phyloP scores from a whole-genome alignment of 2,797 vertebrate genomes.

The Antrozous pallidus region DNA sequence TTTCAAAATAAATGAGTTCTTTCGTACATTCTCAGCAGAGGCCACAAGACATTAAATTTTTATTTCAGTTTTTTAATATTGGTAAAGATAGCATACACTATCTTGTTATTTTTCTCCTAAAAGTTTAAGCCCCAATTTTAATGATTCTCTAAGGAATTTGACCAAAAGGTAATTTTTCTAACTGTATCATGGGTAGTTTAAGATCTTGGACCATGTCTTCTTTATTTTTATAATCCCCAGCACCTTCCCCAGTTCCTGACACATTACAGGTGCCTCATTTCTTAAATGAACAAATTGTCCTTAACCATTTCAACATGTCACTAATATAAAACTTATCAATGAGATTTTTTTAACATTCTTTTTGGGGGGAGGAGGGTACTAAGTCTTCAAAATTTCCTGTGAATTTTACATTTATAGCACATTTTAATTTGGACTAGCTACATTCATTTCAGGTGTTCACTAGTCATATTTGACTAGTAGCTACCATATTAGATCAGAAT shows the following conservation, averaged over 20 bases:
- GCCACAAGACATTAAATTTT: background rate
- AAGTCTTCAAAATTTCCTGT: background rate
- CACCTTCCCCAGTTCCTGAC: background rate
- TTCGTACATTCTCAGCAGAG: background rate
- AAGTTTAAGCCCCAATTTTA: conserved; percentile 28
- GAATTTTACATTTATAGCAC: background rate
- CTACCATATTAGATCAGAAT: background rate
- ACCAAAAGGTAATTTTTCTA: conserved; percentile 38
- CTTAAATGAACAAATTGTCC: background rate
- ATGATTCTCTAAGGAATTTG: conserved; percentile 1
- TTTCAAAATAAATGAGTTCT: background rate
- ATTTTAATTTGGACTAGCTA: background rate
- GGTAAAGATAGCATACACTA: background rate
- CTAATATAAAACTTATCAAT: conserved; percentile 2
- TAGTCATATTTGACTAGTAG: background rate
- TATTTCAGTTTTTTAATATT: conserved; percentile 23
- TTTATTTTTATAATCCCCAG: background rate
- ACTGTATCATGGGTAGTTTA: background rate
- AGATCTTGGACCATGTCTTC: background rate
- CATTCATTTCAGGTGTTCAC: background rate
- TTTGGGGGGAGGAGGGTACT: background rate
- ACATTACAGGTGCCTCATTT: background rate
- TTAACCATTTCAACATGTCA: background rate
- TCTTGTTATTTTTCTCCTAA: conserved; percentile 30
- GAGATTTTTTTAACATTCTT: background rate